phyloP scores from a whole-genome alignment of 2,888 invertebrate species.

The Spisula solida region DNA sequence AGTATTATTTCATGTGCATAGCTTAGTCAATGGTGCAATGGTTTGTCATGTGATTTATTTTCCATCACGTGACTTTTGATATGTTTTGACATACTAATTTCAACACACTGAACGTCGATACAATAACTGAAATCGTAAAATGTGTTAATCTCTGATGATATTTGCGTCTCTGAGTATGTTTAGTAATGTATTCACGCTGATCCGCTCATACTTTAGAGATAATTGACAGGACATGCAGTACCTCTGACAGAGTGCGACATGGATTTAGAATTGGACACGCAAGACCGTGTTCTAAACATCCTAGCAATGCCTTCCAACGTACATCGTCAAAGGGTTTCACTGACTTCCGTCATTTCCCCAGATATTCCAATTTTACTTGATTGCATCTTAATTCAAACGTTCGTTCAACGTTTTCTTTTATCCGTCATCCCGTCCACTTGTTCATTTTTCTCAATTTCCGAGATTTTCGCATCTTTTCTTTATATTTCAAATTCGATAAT shows the following conservation, averaged over 20 bases:
- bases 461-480: conserved; percentile 19
- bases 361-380: conserved; percentile 53
- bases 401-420: conserved; percentile 30
- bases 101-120: neutral
- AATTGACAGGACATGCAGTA: conserved; percentile 52
- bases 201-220: conserved; percentile 10
- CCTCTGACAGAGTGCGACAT: conserved; percentile 40
- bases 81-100: neutral
- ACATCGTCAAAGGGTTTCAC: conserved; percentile 52
- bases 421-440: conserved; percentile 24
- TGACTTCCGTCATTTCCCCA: conserved; percentile 46
- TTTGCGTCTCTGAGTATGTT: neutral
- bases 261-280: conserved; percentile 51
- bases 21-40: neutral
- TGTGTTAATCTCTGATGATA: neutral
- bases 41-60: neutral
- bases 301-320: conserved; percentile 25
- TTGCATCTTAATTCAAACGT: conserved; percentile 40
- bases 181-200: neutral
- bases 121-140: neutral
- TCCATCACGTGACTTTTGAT: neutral
- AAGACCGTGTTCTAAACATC: conserved; percentile 37
- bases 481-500: conserved; percentile 56
- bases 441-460: conserved; percentile 23
- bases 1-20: too few relatives aligned